Conservation (phyloP, 2,113 vertebrate genomes). For the Mus musculus region DNA sequence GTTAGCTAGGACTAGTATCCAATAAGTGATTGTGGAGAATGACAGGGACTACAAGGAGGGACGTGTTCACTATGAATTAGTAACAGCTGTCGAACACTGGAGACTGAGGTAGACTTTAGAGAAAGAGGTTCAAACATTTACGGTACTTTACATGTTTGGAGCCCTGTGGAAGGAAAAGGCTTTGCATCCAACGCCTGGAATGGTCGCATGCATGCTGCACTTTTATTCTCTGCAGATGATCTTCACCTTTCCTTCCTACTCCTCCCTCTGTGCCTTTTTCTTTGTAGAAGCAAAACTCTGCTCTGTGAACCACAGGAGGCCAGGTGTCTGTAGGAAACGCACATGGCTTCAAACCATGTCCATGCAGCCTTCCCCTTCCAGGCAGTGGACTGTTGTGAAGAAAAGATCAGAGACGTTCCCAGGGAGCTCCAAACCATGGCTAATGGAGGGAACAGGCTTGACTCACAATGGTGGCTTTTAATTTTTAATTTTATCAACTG, state of each 20-base stretch:
- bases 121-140: background rate
- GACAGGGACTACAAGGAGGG: background rate
- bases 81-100: background rate
- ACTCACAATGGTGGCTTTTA: slow-evolving; percentile 55
- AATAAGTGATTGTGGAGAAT: background rate
- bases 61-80: background rate
- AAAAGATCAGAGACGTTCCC: slow-evolving; percentile 12
- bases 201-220: background rate
- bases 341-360: slow-evolving; percentile 55
- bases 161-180: background rate
- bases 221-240: background rate
- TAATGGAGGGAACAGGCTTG: background rate
- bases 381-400: slow-evolving; percentile 39
- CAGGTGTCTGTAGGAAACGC: slow-evolving; percentile 49
- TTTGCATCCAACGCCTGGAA: background rate
- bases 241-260: background rate
- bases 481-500: slow-evolving; percentile 64
- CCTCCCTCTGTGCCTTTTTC: background rate
- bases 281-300: slow-evolving; percentile 67
- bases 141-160: background rate
- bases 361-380: slow-evolving; percentile 43
- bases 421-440: background rate
- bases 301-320: slow-evolving; percentile 44
- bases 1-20: background rate
- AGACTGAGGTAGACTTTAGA: background rate